Base-by-base conservation (phyloP, 2,797 vertebrate species). In the Aplochiton taeniatus region DNA sequence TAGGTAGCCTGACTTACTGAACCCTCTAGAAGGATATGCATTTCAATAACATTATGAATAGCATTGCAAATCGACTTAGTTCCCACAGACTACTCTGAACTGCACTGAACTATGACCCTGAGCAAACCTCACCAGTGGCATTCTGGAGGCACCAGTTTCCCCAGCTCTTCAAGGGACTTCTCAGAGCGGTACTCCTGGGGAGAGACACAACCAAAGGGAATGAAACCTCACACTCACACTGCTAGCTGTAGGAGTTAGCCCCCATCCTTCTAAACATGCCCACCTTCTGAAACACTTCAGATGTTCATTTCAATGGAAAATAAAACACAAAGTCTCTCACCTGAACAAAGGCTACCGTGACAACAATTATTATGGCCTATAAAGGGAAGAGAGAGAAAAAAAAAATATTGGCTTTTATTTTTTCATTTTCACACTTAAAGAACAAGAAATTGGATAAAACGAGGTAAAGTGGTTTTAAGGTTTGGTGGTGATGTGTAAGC, bases 311-410 rank as follows among this genome's bases (percentile, higher is more conserved):
- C 9, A 46, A 58, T 6, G 44, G 58, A 13, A 61, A 0, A 9
- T 9, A n/a, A 17, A n/a, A 16, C 43, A 16, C 18, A 5, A 16
- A 43, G 43, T 12, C 4, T 73, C 92, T 90, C 82, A 99, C 97
- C 96, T 99, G 97, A 77, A 99, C 96, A 42, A 98, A 99, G 80
- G 97, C 97, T 67, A 99, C 97, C 0, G 97, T 98, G 81, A 99
- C 97, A 2, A 99, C 97, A 0, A 99, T 99, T 76, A 98, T 92
- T 84, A 99, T 98, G 88, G 97, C 97, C 97, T 99, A 86, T 6
- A n/a, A 50, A 57, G 62, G 75, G 49, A 61, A 71, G 31, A 43
- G 49, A 31, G 45, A 44, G 12, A 44, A 11, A 31, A 0, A 14
- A 9, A 7, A 11, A 44, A n/a, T 16, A 45, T 11, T 50, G 10